A percentile compares a stretch with the other conserved stretches of the same genome.
These are phyloP conservation scores for Sminthurides aquaticus DNA, from an alignment of 2,888 invertebrate genomes.

Conservation along the genomic window DNA sequence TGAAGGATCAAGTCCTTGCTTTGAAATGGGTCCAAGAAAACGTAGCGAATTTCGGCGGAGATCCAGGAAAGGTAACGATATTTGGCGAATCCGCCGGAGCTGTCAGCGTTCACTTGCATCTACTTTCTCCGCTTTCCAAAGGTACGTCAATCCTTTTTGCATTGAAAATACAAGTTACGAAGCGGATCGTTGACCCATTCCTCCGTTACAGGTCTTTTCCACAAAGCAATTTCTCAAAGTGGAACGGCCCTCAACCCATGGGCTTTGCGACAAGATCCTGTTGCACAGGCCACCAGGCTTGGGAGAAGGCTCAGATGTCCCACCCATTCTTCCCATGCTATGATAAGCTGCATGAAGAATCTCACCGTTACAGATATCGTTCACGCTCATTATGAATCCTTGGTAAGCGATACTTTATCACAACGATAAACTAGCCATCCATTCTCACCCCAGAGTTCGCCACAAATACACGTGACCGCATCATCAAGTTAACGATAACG, in stretches of 20 bases:
- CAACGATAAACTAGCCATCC: too few species aligned
- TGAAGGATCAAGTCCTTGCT: not conserved
- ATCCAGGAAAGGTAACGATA: not conserved
- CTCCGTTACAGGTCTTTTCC: conserved; percentile 31
- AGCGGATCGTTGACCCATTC: too few species aligned
- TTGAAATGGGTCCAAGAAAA: conserved; percentile 13
- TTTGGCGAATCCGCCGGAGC: not conserved
- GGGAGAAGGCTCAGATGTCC: conserved; percentile 26
- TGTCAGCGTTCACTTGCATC: conserved; percentile 6
- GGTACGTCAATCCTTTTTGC: not conserved
- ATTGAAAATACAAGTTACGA: too few species aligned
- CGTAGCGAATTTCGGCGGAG: conserved; percentile 16
- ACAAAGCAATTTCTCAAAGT: conserved; percentile 31
- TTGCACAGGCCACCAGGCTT: conserved; percentile 29
- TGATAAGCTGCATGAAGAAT: conserved; percentile 23
- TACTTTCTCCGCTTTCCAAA: conserved; percentile 15
- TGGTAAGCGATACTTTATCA: not conserved
- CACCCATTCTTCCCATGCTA: not conserved
- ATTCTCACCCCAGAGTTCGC: too few species aligned
- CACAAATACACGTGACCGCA: too few species aligned
- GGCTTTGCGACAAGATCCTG: conserved; percentile 14
- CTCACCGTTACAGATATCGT: not conserved
- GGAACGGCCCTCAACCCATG: conserved; percentile 23
- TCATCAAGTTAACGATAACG: too few species aligned
- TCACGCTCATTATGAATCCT: not conserved